Evolutionary conservation across 2,888 invertebrate genomes (phyloP).

Genomic region (Ceramica pisi): DNA sequence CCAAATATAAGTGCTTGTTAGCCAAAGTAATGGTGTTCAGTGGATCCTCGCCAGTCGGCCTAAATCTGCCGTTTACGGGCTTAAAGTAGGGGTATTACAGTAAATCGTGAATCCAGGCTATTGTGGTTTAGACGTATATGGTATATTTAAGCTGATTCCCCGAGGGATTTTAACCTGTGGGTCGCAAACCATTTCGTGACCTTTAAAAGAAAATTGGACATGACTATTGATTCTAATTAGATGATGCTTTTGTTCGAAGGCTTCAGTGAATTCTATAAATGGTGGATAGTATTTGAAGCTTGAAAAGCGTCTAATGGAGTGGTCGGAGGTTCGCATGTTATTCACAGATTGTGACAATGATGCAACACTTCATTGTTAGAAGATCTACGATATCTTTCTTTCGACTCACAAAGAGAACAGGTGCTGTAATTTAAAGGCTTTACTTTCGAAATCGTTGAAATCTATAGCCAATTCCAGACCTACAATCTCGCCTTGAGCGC

Average conservation of each 20-base stretch:
- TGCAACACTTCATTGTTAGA: conserved; percentile 49
- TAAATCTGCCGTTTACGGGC: conserved; percentile 69
- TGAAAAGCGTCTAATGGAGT: conserved; percentile 45
- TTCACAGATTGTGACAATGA: conserved; percentile 53
- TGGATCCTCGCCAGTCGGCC: conserved; percentile 61
- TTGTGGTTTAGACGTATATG: conserved; percentile 82
- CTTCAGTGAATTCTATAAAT: conserved; percentile 50
- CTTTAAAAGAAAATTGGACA: conserved; percentile 78
- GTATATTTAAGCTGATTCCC: conserved; percentile 76
- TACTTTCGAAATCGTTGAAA: conserved; percentile 22
- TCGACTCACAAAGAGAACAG: conserved; percentile 25
- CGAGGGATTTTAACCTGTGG: conserved; percentile 72
- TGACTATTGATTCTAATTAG: conserved; percentile 77
- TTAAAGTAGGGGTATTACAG: conserved; percentile 81
- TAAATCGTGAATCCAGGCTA: conserved; percentile 81
- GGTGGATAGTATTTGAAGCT: conserved; percentile 39
- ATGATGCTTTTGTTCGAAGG: conserved; percentile 67
- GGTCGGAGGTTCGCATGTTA: conserved; percentile 47
- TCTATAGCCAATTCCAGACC: conserved; percentile 15
- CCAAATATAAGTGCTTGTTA: conserved; percentile 64
- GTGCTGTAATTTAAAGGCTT: conserved; percentile 18
- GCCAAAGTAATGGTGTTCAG: conserved; percentile 56
- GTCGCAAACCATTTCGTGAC: conserved; percentile 75
- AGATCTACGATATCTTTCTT: conserved; percentile 32
- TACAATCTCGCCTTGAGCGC: conserved; percentile 22